Base-by-base conservation (phyloP, 2,888 invertebrate genomes). In the Lasioglossum morio region DNA sequence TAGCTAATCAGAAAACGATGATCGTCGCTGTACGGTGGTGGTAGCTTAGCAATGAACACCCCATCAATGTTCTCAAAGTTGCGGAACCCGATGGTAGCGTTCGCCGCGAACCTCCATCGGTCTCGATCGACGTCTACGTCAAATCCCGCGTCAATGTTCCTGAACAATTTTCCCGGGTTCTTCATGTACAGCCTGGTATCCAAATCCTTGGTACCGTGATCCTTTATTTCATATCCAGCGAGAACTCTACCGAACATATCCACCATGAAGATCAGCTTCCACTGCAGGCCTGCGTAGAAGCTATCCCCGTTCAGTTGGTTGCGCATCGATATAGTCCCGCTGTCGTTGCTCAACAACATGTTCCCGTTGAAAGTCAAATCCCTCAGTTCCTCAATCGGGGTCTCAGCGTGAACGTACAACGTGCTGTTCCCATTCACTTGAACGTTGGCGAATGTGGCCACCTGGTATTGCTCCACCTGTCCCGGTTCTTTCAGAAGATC, bases 11-110 rank as follows among this genome's bases (percentile, higher is more conserved):
- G 93, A 2, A 97, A 88, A 10, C 96, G 96, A 92, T 97, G 97
- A 4, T 96, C 96, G 89, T 97, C 97, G 1, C 96, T 96, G 89
- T 96, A 96, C 0, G 97, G 97, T 74, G 97, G 96, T 7, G 97
- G 97, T 0, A 97, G 94, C 83, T 96, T 96, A 0, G 97, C 95
- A 92, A 96, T 96, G 0, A 97, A 95, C 1, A 96, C 92, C 0
- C 96, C 94, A 80, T 96, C 96, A 19, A 97, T 88, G n/a, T 96
- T 96, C 60, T 96, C 95, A 78, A 95, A 94, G 86, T 96, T 94
- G 5, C 91, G 89, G 72, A 96, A 93, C 4, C 96, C 96, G 87
- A 97, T 94, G 0, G 97, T 96, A 0, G 96, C 95, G 93, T 97
- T 97, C 0, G 96, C 96, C 1, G 96, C 97, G 90, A 97, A 93